Conservation (phyloP, 2,797 vertebrate species). For the Sebastes steindachneri region DNA sequence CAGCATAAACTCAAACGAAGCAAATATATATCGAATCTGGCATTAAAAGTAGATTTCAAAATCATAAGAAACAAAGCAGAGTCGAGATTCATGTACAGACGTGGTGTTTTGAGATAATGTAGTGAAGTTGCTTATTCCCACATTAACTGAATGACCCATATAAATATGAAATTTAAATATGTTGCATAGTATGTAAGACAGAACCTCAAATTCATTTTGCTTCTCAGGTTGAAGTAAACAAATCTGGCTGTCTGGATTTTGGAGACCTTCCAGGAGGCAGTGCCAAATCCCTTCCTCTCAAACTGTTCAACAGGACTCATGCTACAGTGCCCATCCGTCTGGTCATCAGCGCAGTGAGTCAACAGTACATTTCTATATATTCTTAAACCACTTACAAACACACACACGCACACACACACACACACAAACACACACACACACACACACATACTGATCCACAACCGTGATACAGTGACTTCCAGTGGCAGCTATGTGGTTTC, state of each 20-base stretch:
- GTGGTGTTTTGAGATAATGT: neutral
- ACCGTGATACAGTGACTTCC: neutral
- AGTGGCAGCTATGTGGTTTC: neutral
- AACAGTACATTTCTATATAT: neutral
- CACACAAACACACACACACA: neutral
- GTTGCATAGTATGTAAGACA: neutral
- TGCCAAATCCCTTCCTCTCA: slow-evolving; percentile 90
- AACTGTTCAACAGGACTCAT: slow-evolving; percentile 89
- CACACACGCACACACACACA: neutral
- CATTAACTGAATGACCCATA: neutral
- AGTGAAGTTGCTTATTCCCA: neutral
- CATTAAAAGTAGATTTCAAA: too few relatives aligned
- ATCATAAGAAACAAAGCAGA: neutral
- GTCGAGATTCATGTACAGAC: neutral
- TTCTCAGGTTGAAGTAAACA: slow-evolving; percentile 87
- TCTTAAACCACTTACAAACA: neutral
- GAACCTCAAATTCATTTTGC: neutral
- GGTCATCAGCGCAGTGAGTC: slow-evolving; percentile 94
- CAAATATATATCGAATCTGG: too few relatives aligned
- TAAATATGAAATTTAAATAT: neutral
- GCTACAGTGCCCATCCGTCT: slow-evolving; percentile 92
- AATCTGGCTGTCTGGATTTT: slow-evolving; percentile 88
- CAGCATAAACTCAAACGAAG: too few relatives aligned
- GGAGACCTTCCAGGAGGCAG: slow-evolving; percentile 89
- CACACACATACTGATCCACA: neutral